Conservation (phyloP, 1,140 invertebrate species). For the Cheumatopsyche charites region DNA sequence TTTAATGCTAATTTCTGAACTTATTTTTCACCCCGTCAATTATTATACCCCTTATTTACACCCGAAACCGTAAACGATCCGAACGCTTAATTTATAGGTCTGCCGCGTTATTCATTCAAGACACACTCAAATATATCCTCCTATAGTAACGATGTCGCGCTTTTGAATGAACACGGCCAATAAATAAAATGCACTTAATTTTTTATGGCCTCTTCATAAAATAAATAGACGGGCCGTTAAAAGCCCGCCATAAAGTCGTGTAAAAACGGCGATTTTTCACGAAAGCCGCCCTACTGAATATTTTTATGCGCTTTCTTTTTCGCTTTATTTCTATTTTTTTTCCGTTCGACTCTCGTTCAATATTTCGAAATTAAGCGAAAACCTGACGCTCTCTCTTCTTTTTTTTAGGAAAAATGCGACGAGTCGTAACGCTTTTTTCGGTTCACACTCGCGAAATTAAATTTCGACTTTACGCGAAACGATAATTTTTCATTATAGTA, state of each 20-base stretch:
- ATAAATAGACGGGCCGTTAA: conserved; percentile 10
- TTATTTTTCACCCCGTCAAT: too few relatives aligned
- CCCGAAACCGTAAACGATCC: neutral
- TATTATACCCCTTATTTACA: neutral
- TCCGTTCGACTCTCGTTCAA: too few relatives aligned
- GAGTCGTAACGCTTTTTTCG: too few relatives aligned
- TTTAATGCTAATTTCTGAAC: too few relatives aligned
- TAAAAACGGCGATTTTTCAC: conserved; percentile 17
- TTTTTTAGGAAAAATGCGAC: too few relatives aligned
- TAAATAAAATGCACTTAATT: conserved; percentile 28
- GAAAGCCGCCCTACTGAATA: neutral
- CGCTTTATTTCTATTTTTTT: too few relatives aligned
- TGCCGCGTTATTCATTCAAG: conserved; percentile 1
- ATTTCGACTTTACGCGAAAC: neutral
- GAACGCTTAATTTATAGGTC: neutral
- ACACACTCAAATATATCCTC: too few relatives aligned
- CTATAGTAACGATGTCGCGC: conserved; percentile 8
- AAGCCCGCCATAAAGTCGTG: conserved; percentile 14
- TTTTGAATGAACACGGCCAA: conserved; percentile 8
- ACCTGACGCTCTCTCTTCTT: too few relatives aligned
- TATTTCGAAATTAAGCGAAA: too few relatives aligned
- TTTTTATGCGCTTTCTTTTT: too few relatives aligned
- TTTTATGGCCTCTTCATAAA: conserved; percentile 22
- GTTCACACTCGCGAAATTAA: neutral
- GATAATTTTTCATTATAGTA: conserved; percentile 2